Conservation (phyloP, 35 echinoderm and acorn worm species). For the Stichopus chloronotus region DNA sequence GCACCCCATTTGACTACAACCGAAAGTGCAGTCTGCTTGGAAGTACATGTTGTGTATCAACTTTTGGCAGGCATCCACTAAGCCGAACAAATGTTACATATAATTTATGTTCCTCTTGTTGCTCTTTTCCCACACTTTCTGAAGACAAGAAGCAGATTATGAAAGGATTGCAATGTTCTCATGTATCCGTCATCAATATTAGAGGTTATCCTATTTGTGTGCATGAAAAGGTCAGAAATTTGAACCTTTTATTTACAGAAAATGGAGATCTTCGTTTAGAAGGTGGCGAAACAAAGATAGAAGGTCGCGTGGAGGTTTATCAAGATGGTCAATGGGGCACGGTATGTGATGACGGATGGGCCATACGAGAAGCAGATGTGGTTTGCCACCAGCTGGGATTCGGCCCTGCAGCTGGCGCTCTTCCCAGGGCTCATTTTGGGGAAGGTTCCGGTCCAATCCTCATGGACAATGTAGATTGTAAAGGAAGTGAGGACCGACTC, state of each 20-base stretch:
- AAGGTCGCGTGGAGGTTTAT: slow-evolving; percentile 36
- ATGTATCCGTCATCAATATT: too few species aligned
- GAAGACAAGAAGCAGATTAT: too few species aligned
- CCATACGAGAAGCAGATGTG: slow-evolving; percentile 15
- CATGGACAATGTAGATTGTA: slow-evolving; percentile 15
- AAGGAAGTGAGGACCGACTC: not conserved
- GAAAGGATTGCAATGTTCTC: too few species aligned
- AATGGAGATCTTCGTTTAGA: slow-evolving; percentile 38
- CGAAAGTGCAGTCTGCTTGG: too few species aligned
- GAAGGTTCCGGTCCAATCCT: slow-evolving; percentile 37
- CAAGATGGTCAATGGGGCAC: slow-evolving; percentile 22
- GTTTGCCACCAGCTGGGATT: slow-evolving; percentile 50
- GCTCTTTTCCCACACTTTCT: too few species aligned
- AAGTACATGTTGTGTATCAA: too few species aligned
- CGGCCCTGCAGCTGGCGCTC: slow-evolving; percentile 19
- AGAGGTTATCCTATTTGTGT: too few species aligned
- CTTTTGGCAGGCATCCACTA: too few species aligned
- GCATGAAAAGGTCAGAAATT: too few species aligned
- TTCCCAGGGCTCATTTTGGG: slow-evolving; percentile 20
- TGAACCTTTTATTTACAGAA: not conserved
- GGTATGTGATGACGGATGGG: slow-evolving; percentile 46
- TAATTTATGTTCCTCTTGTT: too few species aligned
- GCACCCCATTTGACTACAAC: too few species aligned
- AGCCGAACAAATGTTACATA: too few species aligned
- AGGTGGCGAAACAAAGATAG: not conserved